Evolutionary conservation across 1,140 invertebrate genomes (phyloP), one percentile per base, ranked within the genome.

Genomic region (Uloborus diversus): DNA sequence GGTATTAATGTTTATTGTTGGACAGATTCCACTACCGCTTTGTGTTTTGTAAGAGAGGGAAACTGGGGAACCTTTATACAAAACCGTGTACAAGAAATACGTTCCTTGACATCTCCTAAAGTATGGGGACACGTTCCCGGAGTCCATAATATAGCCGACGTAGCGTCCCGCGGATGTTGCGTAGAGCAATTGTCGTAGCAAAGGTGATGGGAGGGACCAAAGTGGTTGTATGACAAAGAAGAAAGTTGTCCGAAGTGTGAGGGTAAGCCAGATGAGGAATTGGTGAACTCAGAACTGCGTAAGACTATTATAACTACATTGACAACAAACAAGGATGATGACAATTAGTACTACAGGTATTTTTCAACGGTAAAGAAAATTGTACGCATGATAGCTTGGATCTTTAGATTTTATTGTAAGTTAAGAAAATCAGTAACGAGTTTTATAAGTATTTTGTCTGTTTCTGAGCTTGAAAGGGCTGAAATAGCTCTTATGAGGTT

Each of bases 21-120:
- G 66, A n/a, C 66, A 13, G 66, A 69, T 56, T 53, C 66, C n/a
- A 56, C n/a, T 11, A 33, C 53, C 28, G 28, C 49, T 1, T 25
- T 69, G 7, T 56, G 35, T 33, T 69, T 25, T 47, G 35, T 56
- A 30, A 69, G 11, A 9, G 25, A 56, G 0, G 27, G n/a, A 30
- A 1, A 5, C 25, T 53, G 49, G 30, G 66, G 13, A 23, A 53
- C 30, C 1, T 69, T 69, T 25, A 51, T 69, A 7, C 14, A n/a
- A 4, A 69, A 69, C 33, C 1, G 30, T 32, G 66, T 47, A 35
- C 9, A 56, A 35, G 66, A 56, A 33, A 69, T 56, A 17, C n/a
- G 66, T 14, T 9, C 0, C 0, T 25, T 69, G 9, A 20, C 1
- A 7, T 23, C 11, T 20, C 47, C 13, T 0, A 20, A 20, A 30